These are phyloP conservation scores for Polyommatus icarus DNA, from an alignment of 2,888 invertebrate genomes.

Conservation along the genomic window DNA sequence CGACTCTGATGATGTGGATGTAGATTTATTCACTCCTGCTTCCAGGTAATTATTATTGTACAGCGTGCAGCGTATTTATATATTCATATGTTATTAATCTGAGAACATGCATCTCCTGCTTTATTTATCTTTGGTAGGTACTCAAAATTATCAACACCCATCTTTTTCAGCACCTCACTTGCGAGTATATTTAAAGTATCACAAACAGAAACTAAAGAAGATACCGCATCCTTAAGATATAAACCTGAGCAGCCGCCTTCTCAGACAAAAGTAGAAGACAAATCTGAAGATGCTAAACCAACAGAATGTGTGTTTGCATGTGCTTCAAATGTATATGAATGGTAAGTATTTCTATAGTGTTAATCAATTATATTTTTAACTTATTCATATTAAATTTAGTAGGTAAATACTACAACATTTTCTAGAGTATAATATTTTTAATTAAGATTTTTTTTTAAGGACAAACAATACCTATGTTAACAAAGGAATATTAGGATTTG, in stretches of 20 bases:
- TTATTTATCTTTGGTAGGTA: background rate
- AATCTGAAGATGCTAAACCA: slow-evolving; percentile 51
- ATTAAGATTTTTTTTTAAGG: slow-evolving; percentile 50
- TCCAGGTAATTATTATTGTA: slow-evolving; percentile 50
- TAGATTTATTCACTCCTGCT: slow-evolving; percentile 71
- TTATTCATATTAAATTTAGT: background rate
- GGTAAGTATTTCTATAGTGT: slow-evolving; percentile 47
- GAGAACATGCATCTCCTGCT: too few species aligned
- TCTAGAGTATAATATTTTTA: background rate
- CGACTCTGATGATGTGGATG: slow-evolving; percentile 68
- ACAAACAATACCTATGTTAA: slow-evolving; percentile 54
- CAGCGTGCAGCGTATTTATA: background rate
- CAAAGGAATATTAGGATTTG: slow-evolving; percentile 68
- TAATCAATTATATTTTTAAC: slow-evolving; percentile 25
- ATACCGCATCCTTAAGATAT: slow-evolving; percentile 64
- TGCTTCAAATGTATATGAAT: slow-evolving; percentile 64
- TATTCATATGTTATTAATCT: background rate
- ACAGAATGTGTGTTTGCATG: slow-evolving; percentile 63
- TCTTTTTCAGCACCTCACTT: slow-evolving; percentile 61
- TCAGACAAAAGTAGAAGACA: slow-evolving; percentile 37
- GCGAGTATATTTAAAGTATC: slow-evolving; percentile 61
- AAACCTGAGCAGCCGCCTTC: slow-evolving; percentile 56
- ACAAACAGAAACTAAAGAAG: slow-evolving; percentile 45
- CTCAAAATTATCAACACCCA: background rate
- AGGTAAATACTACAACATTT: too few species aligned